Percentiles rank a stretch among this genome's conserved stretches.
These are phyloP conservation scores for Bambusicola thoracicus DNA, from an alignment of 2,113 vertebrate species.

Conservation along the genomic window DNA sequence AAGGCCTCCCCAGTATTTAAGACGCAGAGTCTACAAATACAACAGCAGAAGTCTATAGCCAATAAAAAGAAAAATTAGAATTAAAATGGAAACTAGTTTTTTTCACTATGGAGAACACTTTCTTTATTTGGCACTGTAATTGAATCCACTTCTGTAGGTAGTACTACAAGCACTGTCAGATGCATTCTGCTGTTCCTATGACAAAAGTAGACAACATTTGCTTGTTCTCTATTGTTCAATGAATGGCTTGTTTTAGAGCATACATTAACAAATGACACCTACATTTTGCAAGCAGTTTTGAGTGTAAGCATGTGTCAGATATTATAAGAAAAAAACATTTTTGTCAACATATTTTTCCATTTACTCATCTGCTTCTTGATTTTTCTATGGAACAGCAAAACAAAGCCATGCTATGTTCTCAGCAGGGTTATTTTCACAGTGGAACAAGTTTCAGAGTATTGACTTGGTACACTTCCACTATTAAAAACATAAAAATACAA, in stretches of 20 bases:
- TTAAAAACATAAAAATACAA: constrained; percentile 52
- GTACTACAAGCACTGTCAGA: not conserved
- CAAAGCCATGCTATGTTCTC: constrained; percentile 72
- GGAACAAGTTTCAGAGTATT: constrained; percentile 60
- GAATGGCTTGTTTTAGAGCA: not conserved
- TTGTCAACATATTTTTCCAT: constrained; percentile 46
- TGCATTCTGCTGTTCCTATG: constrained; percentile 4
- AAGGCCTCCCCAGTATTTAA: not conserved
- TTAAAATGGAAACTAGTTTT: constrained; percentile 70
- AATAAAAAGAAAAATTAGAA: constrained; percentile 23
- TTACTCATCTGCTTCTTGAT: constrained; percentile 52
- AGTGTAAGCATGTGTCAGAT: not conserved
- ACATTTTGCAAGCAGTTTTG: not conserved
- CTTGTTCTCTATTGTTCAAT: not conserved
- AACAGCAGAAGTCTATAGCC: constrained; percentile 35
- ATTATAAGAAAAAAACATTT: not conserved
- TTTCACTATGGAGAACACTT: constrained; percentile 28
- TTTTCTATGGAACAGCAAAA: constrained; percentile 34
- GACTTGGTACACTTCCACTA: constrained; percentile 30
- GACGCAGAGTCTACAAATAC: constrained; percentile 15
- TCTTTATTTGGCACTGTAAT: constrained; percentile 57
- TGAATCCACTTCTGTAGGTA: constrained; percentile 20
- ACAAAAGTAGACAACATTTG: constrained; percentile 22
- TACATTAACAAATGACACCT: not conserved
- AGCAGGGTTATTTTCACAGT: constrained; percentile 57